Evolutionary conservation across 2,888 invertebrate genomes (phyloP).

Genomic region (Acanthosepion esculentum): DNA sequence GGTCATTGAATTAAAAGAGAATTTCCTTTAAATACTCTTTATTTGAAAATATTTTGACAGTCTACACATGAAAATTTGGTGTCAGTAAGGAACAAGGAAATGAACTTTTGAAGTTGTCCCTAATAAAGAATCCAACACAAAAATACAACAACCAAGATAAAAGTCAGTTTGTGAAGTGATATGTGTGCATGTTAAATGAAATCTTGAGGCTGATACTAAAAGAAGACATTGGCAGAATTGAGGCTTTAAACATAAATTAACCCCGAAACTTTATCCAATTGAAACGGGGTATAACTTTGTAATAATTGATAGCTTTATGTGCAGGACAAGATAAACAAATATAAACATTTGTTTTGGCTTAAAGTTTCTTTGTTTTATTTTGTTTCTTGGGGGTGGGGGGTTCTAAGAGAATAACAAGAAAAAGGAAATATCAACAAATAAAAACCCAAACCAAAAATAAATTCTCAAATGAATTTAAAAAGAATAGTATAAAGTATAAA

Average conservation of each 20-base stretch:
- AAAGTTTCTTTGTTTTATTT: neutral
- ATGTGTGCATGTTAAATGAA: neutral
- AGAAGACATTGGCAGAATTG: neutral
- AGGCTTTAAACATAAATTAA: constrained; percentile 8
- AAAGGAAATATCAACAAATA: neutral
- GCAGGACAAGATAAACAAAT: neutral
- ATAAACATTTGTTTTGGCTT: neutral
- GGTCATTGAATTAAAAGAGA: neutral
- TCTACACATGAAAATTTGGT: neutral
- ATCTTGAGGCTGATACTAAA: neutral
- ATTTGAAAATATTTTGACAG: too few relatives aligned
- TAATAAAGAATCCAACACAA: neutral
- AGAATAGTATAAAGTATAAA: neutral
- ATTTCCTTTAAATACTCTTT: neutral
- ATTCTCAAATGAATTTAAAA: neutral
- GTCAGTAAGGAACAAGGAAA: neutral
- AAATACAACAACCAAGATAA: neutral
- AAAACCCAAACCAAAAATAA: neutral
- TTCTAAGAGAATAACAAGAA: neutral
- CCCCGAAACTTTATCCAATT: neutral
- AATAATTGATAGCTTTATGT: neutral
- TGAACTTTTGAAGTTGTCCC: neutral
- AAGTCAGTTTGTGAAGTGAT: neutral
- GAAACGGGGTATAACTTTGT: neutral
- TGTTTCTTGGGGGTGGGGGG: too few relatives aligned